phyloP scores from a whole-genome alignment of 2,888 invertebrate species.

The Hartigia nigra region DNA sequence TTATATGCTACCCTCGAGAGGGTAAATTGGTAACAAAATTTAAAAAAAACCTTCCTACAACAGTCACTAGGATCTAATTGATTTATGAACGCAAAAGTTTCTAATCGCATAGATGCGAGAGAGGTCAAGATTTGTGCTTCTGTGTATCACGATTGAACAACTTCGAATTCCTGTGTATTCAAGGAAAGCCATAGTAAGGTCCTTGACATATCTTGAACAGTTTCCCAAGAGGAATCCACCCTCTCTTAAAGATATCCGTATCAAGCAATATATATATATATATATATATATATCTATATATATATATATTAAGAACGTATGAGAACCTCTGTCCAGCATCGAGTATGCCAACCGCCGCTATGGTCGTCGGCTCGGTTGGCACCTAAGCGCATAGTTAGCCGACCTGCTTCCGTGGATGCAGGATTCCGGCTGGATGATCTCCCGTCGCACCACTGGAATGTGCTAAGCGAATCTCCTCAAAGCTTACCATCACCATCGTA shows the following conservation, averaged over 20 bases:
- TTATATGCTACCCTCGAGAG: not conserved
- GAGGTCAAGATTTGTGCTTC: not conserved
- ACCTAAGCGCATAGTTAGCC: constrained; percentile 47
- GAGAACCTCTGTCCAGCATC: constrained; percentile 7
- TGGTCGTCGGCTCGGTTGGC: constrained; percentile 41
- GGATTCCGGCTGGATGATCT: constrained; percentile 31
- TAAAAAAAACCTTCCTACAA: not conserved
- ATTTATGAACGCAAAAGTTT: not conserved
- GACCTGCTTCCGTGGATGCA: constrained; percentile 36
- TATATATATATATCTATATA: too few relatives aligned
- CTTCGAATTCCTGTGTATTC: not conserved
- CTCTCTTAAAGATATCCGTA: not conserved
- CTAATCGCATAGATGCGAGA: not conserved
- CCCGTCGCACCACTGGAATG: constrained; percentile 29
- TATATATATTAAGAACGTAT: not conserved
- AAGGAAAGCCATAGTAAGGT: not conserved
- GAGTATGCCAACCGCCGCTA: constrained; percentile 35
- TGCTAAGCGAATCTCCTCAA: constrained; percentile 24
- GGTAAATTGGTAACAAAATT: not conserved
- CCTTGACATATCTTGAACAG: not conserved
- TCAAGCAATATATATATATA: not conserved
- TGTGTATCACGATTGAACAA: not conserved
- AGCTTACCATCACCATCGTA: constrained; percentile 1
- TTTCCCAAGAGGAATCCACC: not conserved
- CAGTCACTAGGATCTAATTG: not conserved